A percentile compares a stretch with the other conserved stretches of the same genome.
Evolutionary conservation across 2,888 invertebrate species (phyloP).

Genomic region (Mechanitis mazaeus): DNA sequence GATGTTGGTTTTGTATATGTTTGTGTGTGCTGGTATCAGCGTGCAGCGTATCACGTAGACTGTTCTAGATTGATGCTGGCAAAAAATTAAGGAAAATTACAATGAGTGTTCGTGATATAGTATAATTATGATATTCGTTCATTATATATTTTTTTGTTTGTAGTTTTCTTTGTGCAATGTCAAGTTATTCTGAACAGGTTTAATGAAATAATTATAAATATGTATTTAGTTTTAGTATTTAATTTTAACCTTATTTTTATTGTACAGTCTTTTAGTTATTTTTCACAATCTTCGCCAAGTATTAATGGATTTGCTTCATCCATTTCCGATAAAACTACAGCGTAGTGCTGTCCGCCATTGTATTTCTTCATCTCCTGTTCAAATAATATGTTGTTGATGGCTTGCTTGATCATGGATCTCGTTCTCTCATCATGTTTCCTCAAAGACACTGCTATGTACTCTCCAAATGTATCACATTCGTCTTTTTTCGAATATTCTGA

Average conservation of each 20-base stretch:
- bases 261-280: slow-evolving; percentile 4
- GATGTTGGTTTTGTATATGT: no score
- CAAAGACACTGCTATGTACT: slow-evolving; percentile 63
- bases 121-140: slow-evolving; percentile 33
- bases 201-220: no score
- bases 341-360: slow-evolving; percentile 41
- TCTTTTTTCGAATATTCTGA: slow-evolving; percentile 51
- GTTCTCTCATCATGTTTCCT: slow-evolving; percentile 66
- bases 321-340: slow-evolving; percentile 42
- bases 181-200: not conserved
- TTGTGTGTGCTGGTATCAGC: slow-evolving; percentile 18
- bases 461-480: slow-evolving; percentile 67
- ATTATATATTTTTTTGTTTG: slow-evolving; percentile 22
- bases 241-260: no score
- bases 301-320: slow-evolving; percentile 54
- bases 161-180: slow-evolving; percentile 10
- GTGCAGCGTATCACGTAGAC: slow-evolving; percentile 54
- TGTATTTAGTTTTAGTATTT: no score
- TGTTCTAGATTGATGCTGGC: slow-evolving; percentile 45
- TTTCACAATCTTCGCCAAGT: slow-evolving; percentile 36
- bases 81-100: slow-evolving; percentile 47
- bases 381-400: slow-evolving; percentile 66
- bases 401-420: slow-evolving; percentile 66
- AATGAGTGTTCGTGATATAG: slow-evolving; percentile 36
- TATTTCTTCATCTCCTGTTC: slow-evolving; percentile 71